These are phyloP conservation scores for Leucoraja ocellata DNA, from an alignment of 2,797 vertebrate genomes.

Conservation along the genomic window DNA sequence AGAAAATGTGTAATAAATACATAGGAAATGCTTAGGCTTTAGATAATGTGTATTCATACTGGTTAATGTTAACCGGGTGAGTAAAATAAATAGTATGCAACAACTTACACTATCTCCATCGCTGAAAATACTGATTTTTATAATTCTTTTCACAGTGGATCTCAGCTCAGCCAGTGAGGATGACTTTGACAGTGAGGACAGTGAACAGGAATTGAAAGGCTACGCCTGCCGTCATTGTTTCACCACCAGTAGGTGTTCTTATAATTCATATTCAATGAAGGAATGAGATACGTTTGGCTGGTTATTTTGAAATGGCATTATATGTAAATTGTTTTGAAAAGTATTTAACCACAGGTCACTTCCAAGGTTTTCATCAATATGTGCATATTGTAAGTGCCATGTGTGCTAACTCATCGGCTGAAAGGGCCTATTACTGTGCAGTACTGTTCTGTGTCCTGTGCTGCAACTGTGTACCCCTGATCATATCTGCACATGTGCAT, in stretches of 20 bases:
- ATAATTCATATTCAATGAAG: background rate
- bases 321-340: background rate
- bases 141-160: conserved; percentile 70
- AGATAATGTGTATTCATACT: background rate
- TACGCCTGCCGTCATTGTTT: conserved; percentile 99
- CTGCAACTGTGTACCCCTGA: too few species aligned
- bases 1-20: too few species aligned
- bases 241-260: conserved; percentile 79
- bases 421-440: too few species aligned
- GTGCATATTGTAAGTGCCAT: background rate
- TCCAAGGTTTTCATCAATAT: background rate
- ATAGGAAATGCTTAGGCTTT: too few species aligned
- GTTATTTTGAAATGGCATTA: background rate
- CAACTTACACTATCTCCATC: too few species aligned
- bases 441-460: too few species aligned
- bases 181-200: conserved; percentile 99
- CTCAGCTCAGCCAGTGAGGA: conserved; percentile 97
- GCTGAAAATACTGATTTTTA: background rate
- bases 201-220: conserved; percentile 96
- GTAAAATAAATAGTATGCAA: background rate
- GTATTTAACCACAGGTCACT: too few species aligned
- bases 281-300: background rate
- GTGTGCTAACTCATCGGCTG: too few species aligned
- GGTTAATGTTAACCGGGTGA: background rate
- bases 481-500: too few species aligned